phyloP scores from a whole-genome alignment of 1,140 invertebrate species.

The Zaprionus kolodkinae region DNA sequence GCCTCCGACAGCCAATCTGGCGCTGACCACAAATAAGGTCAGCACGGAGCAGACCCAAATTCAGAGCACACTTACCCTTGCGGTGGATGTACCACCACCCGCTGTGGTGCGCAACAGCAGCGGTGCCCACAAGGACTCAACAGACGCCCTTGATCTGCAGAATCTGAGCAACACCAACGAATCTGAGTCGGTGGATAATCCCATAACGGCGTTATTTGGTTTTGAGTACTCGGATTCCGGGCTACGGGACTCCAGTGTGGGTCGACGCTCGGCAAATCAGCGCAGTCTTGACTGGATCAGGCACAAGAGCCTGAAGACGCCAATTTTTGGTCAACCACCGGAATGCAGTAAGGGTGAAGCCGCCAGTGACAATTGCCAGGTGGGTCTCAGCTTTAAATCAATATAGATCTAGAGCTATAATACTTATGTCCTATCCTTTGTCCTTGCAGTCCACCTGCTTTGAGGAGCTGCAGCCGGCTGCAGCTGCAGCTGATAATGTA shows the following conservation, averaged over 20 bases:
- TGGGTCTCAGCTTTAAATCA: slow-evolving; percentile 9
- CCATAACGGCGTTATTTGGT: slow-evolving; percentile 69
- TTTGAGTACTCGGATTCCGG: slow-evolving; percentile 62
- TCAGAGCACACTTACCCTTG: slow-evolving; percentile 46
- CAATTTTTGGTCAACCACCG: slow-evolving; percentile 62
- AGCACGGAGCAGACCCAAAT: slow-evolving; percentile 61
- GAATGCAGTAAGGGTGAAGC: slow-evolving; percentile 70
- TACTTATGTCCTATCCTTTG: background rate
- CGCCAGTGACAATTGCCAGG: slow-evolving; percentile 73
- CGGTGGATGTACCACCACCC: slow-evolving; percentile 57
- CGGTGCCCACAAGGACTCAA: slow-evolving; percentile 49
- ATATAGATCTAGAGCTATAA: background rate
- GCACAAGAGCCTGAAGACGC: slow-evolving; percentile 54
- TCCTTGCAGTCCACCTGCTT: slow-evolving; percentile 67
- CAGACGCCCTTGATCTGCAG: slow-evolving; percentile 71
- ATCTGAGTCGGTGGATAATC: slow-evolving; percentile 76
- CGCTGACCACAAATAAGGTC: slow-evolving; percentile 73
- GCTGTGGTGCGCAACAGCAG: slow-evolving; percentile 59
- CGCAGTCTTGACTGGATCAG: slow-evolving; percentile 65
- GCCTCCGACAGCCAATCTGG: slow-evolving; percentile 71
- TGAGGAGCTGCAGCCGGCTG: slow-evolving; percentile 60
- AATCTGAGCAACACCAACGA: slow-evolving; percentile 76
- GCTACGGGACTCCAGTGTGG: slow-evolving; percentile 66
- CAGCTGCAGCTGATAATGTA: slow-evolving; percentile 55
- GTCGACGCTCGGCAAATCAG: slow-evolving; percentile 63